Evolutionary conservation across 2,888 invertebrate genomes (phyloP).

Genomic region (Spicauda simplicius): DNA sequence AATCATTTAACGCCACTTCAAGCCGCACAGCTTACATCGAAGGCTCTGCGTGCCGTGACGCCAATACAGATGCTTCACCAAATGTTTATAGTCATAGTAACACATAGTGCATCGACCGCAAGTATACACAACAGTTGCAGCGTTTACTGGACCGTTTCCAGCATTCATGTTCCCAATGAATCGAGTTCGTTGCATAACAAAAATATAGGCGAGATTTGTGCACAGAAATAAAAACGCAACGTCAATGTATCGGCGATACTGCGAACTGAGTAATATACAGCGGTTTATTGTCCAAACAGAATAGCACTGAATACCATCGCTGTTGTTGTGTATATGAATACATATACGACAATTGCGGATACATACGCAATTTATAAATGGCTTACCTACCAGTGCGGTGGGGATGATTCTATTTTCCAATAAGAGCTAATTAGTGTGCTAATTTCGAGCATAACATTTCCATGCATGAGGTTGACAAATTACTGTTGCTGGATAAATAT

Average conservation of each 20-base stretch:
- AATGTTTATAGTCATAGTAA: slow-evolving; percentile 59
- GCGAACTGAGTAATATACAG: slow-evolving; percentile 4
- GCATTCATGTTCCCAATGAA: slow-evolving; percentile 48
- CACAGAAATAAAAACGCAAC: slow-evolving; percentile 32
- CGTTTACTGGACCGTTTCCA: slow-evolving; percentile 47
- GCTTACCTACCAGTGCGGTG: neutral
- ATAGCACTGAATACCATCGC: slow-evolving; percentile 16
- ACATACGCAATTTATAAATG: slow-evolving; percentile 15
- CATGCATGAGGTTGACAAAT: slow-evolving; percentile 1
- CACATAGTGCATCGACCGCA: slow-evolving; percentile 61
- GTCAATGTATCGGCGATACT: slow-evolving; percentile 39
- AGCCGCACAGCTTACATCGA: slow-evolving; percentile 55
- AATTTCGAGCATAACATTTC: slow-evolving; percentile 6
- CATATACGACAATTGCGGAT: slow-evolving; percentile 2
- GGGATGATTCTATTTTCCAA: slow-evolving; percentile 17
- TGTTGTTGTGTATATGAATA: slow-evolving; percentile 9
- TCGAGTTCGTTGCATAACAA: slow-evolving; percentile 41
- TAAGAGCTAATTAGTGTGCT: slow-evolving; percentile 12
- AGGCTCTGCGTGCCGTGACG: slow-evolving; percentile 68
- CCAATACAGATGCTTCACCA: slow-evolving; percentile 70
- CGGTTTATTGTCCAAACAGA: slow-evolving; percentile 19
- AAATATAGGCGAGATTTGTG: slow-evolving; percentile 28
- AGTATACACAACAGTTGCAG: slow-evolving; percentile 46
- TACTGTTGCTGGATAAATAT: slow-evolving; percentile 2
- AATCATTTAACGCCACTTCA: slow-evolving; percentile 56